A percentile compares a stretch with the other conserved stretches of the same genome.
phyloP scores from a whole-genome alignment of 2,888 invertebrate species.

The Polia nebulosa region DNA sequence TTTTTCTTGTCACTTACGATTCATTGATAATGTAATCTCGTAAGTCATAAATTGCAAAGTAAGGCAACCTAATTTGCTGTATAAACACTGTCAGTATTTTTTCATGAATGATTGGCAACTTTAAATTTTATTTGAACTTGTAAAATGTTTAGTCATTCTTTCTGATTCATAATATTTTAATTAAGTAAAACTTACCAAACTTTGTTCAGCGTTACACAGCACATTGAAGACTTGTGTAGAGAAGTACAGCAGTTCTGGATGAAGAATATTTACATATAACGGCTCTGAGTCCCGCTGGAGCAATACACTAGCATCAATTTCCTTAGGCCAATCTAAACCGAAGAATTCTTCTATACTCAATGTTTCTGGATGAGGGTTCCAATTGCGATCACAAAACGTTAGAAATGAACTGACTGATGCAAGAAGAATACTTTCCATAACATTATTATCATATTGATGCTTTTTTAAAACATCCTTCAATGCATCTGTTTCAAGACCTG shows the following conservation, averaged over 20 bases:
- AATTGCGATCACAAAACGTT: conserved; percentile 95
- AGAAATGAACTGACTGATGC: conserved; percentile 93
- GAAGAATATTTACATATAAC: conserved; percentile 91
- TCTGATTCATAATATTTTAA: not conserved
- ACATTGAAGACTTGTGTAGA: conserved; percentile 83
- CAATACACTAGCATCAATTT: conserved; percentile 80
- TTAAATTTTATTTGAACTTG: not conserved
- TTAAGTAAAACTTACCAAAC: conserved; percentile 77
- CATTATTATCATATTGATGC: conserved; percentile 65
- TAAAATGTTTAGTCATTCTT: conserved; percentile 11
- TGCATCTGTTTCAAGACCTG: conserved; percentile 74
- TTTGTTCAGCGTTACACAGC: conserved; percentile 77
- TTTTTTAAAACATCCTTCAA: conserved; percentile 74
- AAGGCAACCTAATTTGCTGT: not conserved
- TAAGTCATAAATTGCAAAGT: not conserved
- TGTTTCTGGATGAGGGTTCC: conserved; percentile 93
- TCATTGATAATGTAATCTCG: too few relatives aligned
- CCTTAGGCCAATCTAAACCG: conserved; percentile 82
- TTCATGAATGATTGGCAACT: too few relatives aligned
- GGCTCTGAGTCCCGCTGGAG: conserved; percentile 93
- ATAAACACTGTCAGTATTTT: not conserved
- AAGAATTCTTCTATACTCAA: conserved; percentile 83
- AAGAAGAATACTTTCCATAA: conserved; percentile 84
- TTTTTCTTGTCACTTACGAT: too few relatives aligned
- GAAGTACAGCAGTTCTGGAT: conserved; percentile 89